Conservation (phyloP, 1,140 invertebrate species). For the Triops cancriformis region DNA sequence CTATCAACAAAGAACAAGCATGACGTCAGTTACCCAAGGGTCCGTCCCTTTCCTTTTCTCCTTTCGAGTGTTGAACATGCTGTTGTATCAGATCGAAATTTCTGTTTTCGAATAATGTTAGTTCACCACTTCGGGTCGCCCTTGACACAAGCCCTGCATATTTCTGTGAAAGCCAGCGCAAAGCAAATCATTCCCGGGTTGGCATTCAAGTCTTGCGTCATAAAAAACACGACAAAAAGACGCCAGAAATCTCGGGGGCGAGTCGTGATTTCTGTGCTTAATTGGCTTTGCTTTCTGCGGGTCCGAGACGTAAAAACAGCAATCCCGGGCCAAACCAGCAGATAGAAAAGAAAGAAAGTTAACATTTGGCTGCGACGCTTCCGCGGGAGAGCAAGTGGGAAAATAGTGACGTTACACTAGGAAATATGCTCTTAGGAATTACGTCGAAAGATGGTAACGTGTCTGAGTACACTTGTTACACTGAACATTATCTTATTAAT, state of each 20-base stretch:
- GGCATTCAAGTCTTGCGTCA: constrained; percentile 6
- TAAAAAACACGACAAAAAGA: neutral
- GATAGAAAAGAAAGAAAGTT: neutral
- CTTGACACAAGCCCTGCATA: neutral
- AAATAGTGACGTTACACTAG: no score
- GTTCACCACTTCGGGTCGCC: neutral
- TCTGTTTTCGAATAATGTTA: neutral
- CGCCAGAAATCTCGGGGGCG: neutral
- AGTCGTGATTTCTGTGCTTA: neutral
- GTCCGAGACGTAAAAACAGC: neutral
- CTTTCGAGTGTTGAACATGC: neutral
- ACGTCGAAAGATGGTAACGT: no score
- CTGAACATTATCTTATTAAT: no score
- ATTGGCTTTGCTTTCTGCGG: neutral
- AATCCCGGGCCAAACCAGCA: neutral
- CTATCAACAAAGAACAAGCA: neutral
- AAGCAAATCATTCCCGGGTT: neutral
- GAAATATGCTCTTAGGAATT: no score
- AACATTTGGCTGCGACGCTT: neutral
- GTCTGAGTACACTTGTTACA: no score
- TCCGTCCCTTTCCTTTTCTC: neutral
- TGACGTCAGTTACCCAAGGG: neutral
- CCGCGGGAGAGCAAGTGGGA: neutral
- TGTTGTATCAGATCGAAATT: neutral
- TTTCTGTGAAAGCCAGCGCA: neutral